Conservation (phyloP, 2,797 vertebrate genomes). For the Menidia menidia region DNA sequence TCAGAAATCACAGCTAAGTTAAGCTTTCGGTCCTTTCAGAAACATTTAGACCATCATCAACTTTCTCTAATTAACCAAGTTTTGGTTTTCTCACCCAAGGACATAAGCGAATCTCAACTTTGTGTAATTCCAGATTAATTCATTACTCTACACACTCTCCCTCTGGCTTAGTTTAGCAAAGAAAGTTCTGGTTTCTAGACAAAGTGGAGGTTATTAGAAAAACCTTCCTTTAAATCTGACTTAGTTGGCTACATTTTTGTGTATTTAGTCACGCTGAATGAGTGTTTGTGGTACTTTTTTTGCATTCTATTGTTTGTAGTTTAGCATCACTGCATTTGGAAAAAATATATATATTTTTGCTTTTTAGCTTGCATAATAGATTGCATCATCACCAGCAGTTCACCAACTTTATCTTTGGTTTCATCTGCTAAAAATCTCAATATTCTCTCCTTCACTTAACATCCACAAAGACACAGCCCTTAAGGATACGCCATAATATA, state of each 20-base stretch:
- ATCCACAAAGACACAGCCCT: not conserved
- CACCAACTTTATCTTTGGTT: too few relatives aligned
- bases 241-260: not conserved
- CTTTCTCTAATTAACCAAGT: conserved; percentile 58
- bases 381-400: not conserved
- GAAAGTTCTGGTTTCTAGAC: conserved; percentile 27
- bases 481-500: not conserved
- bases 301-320: not conserved
- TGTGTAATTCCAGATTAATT: conserved; percentile 47
- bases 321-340: not conserved
- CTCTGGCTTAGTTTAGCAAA: conserved; percentile 34
- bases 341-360: not conserved
- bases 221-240: not conserved
- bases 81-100: conserved; percentile 54
- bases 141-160: conserved; percentile 14
- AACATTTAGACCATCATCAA: conserved; percentile 55
- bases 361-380: not conserved
- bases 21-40: conserved; percentile 45
- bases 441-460: not conserved
- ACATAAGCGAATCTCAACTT: conserved; percentile 33
- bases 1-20: conserved; percentile 51
- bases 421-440: not conserved
- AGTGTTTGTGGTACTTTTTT: not conserved
- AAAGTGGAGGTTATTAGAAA: conserved; percentile 2
- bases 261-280: not conserved